Conservation (phyloP, 2,888 invertebrate genomes). For the Eristalinus sepulchralis region DNA sequence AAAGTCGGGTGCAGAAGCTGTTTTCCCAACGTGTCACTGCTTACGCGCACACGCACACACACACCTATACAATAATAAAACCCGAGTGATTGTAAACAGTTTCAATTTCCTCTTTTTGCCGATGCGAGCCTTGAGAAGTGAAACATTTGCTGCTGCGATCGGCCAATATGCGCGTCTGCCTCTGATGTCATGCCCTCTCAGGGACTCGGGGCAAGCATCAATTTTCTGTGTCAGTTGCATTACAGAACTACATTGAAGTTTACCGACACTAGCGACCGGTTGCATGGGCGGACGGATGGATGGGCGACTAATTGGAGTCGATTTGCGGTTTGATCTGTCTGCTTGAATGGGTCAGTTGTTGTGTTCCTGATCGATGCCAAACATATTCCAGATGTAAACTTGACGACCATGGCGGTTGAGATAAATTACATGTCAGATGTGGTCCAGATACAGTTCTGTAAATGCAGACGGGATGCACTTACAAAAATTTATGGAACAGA, state of each 20-base stretch:
- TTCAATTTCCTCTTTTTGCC: background rate
- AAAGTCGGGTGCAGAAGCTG: background rate
- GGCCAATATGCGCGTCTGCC: background rate
- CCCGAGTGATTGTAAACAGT: constrained; percentile 19
- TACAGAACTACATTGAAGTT: constrained; percentile 34
- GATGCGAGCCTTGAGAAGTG: constrained; percentile 11
- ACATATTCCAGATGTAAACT: background rate
- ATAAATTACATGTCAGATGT: background rate
- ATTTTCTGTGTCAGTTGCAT: constrained; percentile 47
- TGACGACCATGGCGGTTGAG: background rate
- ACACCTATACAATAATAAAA: too few relatives aligned
- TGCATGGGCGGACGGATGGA: constrained; percentile 24
- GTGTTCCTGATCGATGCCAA: background rate
- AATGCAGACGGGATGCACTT: background rate
- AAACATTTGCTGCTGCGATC: background rate
- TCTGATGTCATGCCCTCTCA: constrained; percentile 23
- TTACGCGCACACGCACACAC: too few relatives aligned
- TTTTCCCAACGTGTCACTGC: background rate
- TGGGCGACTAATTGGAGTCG: constrained; percentile 2
- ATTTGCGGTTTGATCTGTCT: constrained; percentile 1
- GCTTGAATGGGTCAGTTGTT: background rate
- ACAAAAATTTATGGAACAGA: background rate
- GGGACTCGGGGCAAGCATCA: constrained; percentile 19
- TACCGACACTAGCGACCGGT: constrained; percentile 13
- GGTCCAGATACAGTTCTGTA: background rate